A percentile compares a stretch with the other conserved stretches of the same genome.
phyloP scores from a whole-genome alignment of 2,888 invertebrate genomes.

The Steinernema scapterisci region DNA sequence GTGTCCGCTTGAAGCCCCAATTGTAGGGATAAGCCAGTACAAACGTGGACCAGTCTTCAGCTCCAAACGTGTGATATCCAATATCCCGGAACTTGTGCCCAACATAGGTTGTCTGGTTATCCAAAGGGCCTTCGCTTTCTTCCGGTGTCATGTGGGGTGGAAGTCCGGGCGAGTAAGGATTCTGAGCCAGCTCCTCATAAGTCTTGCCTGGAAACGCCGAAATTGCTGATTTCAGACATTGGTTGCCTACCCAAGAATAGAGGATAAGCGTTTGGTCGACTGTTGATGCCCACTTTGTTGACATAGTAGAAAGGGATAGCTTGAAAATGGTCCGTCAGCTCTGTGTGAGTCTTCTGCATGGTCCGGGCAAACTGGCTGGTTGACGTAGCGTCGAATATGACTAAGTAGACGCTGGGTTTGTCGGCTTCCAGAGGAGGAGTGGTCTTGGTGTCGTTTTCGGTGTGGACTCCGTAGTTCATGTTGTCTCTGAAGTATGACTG shows the following conservation, averaged over 20 bases:
- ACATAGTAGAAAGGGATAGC: neutral
- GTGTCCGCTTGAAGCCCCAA: neutral
- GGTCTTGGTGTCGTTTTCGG: neutral
- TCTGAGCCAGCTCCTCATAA: no score
- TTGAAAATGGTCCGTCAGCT: neutral
- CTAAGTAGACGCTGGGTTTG: neutral
- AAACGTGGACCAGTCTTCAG: neutral
- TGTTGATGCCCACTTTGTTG: constrained; percentile 11
- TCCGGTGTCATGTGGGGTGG: no score
- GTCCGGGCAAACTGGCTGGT: neutral
- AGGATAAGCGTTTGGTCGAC: neutral
- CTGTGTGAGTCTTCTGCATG: neutral
- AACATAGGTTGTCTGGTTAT: neutral
- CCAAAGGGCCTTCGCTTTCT: neutral
- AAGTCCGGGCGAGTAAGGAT: no score
- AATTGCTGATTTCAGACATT: no score
- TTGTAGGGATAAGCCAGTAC: neutral
- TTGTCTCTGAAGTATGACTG: neutral
- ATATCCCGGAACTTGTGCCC: neutral
- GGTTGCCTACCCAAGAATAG: neutral
- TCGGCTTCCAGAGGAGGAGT: neutral
- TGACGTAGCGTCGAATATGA: neutral
- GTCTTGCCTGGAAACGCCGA: no score
- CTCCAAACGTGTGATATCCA: neutral
- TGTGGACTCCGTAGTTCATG: neutral